Evolutionary conservation across 2,113 vertebrate genomes (phyloP).

Genomic region (Vulpes ferrilata): DNA sequence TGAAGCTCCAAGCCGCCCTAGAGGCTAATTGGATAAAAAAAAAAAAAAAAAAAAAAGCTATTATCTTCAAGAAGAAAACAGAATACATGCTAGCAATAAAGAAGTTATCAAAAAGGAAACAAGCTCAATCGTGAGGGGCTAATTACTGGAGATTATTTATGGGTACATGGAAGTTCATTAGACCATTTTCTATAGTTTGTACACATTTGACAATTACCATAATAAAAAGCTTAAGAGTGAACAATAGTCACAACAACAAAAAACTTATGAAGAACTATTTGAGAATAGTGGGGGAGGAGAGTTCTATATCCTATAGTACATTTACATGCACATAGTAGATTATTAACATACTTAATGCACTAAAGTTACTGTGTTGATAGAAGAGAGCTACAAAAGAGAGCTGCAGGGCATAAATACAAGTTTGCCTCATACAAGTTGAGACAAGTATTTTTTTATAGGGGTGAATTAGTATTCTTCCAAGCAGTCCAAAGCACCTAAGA

Average conservation of each 20-base stretch:
- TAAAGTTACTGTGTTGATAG: not conserved
- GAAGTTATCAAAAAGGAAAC: conserved; percentile 45
- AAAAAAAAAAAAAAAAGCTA: not conserved
- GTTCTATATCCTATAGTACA: not conserved
- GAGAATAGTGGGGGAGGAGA: not conserved
- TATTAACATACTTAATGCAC: not conserved
- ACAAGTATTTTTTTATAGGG: not conserved
- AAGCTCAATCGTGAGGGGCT: not conserved
- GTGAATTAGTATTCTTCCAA: not conserved
- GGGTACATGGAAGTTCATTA: not conserved
- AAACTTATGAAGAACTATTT: not conserved
- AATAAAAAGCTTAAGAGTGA: conserved; percentile 40
- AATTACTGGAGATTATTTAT: not conserved
- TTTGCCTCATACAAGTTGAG: not conserved
- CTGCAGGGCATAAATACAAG: not conserved
- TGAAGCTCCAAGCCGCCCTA: conserved; percentile 94
- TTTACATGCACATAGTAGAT: conserved; percentile 23
- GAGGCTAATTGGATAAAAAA: conserved; percentile 89
- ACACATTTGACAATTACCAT: conserved; percentile 20
- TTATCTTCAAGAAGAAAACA: conserved; percentile 79
- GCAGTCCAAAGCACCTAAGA: not conserved
- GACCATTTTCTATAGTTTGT: conserved; percentile 39
- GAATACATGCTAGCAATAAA: conserved; percentile 52
- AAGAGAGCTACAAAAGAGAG: not conserved
- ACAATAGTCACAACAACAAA: conserved; percentile 9